Conservation (phyloP, 2,888 invertebrate genomes). For the Cephalotes varians region DNA sequence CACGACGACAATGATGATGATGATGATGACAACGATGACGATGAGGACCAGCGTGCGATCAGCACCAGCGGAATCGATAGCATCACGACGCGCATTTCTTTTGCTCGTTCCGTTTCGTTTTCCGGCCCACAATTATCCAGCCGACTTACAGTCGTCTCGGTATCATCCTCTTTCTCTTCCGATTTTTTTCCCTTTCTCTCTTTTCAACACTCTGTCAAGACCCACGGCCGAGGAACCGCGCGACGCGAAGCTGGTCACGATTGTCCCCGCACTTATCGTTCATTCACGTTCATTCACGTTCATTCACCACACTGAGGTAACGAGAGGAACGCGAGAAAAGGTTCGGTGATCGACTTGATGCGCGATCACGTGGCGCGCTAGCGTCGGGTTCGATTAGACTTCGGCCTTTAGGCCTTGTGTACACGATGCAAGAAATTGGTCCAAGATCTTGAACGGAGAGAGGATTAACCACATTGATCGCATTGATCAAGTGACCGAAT, state of each 20-base stretch:
- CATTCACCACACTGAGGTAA: background rate
- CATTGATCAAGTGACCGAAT: too few species aligned
- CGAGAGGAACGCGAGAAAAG: background rate
- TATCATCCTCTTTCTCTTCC: background rate
- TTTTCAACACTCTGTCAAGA: background rate
- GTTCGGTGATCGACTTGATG: slow-evolving; percentile 24
- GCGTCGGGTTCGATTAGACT: slow-evolving; percentile 24
- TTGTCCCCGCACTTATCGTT: background rate
- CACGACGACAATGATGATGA: background rate
- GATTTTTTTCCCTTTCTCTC: background rate
- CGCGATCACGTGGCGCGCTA: slow-evolving; percentile 50
- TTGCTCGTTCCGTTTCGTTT: background rate
- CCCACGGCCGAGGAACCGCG: background rate
- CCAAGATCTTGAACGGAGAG: too few species aligned
- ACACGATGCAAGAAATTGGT: too few species aligned
- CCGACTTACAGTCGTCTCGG: background rate
- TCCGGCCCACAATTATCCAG: background rate
- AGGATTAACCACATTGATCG: too few species aligned
- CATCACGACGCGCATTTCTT: slow-evolving; percentile 6
- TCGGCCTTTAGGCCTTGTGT: background rate
- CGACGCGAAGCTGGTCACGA: background rate
- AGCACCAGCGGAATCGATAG: background rate
- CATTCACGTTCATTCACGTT: slow-evolving; percentile 13
- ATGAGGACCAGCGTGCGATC: background rate
- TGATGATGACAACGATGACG: background rate